Percentiles rank a stretch among this genome's conserved stretches.
Conservation (phyloP, 2,888 invertebrate genomes). For the Petrolisthes cinctipes region DNA sequence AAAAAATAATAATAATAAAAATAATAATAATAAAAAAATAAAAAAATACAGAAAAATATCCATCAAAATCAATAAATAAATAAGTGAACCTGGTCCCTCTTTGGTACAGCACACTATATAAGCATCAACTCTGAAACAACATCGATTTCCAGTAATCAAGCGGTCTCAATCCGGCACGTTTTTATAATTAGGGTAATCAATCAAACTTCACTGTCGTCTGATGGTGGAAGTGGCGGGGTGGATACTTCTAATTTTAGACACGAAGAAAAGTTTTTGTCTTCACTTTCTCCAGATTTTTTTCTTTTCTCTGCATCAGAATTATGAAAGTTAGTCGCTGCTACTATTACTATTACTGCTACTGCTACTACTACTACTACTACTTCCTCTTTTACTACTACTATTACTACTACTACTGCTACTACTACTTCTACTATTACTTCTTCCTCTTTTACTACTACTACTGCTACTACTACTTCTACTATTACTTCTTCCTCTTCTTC, state of each 20-base stretch:
- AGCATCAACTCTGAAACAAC: neutral
- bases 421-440: neutral
- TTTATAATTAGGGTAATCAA: slow-evolving; percentile 5
- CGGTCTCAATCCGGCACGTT: neutral
- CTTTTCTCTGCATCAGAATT: neutral
- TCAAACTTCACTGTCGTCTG: neutral
- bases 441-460: neutral
- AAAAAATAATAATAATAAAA: neutral
- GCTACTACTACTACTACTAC: neutral
- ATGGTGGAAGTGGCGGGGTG: neutral
- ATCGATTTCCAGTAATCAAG: neutral
- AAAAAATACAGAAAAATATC: neutral
- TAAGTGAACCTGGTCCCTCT: neutral
- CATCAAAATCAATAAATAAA: neutral
- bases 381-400: neutral
- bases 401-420: neutral
- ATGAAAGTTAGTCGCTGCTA: neutral
- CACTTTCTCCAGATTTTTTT: neutral
- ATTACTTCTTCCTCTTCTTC: neutral
- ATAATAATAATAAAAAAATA: neutral
- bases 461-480: neutral
- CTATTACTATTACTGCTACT: neutral
- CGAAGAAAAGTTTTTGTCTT: neutral
- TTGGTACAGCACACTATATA: neutral
- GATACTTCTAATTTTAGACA: neutral